Conservation (phyloP, 92 coral and sea anemone species). For the Bergia puertoricense region DNA sequence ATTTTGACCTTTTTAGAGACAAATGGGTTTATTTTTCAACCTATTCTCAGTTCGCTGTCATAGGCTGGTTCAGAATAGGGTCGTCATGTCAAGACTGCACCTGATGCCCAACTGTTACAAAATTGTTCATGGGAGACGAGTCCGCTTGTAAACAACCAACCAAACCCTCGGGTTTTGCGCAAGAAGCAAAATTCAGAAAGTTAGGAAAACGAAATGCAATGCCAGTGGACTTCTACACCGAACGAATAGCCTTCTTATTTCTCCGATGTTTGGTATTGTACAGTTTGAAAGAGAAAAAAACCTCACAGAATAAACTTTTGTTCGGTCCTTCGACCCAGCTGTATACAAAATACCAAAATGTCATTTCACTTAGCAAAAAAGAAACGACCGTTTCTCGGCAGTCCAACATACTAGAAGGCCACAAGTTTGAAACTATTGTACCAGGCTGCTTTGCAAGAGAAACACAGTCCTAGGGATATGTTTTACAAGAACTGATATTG, state of each 20-base stretch:
- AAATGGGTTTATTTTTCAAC: too few species aligned
- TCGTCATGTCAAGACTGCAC: neutral
- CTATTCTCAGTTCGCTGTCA: too few species aligned
- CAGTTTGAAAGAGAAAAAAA: too few species aligned
- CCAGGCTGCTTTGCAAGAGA: neutral
- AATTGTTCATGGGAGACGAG: neutral
- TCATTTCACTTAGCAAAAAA: neutral
- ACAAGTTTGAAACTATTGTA: neutral
- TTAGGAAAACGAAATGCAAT: neutral
- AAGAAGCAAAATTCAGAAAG: neutral
- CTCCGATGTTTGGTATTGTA: neutral
- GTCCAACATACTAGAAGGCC: neutral
- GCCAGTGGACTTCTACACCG: neutral
- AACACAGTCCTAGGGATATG: too few species aligned
- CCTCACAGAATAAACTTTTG: neutral
- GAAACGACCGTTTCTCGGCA: neutral
- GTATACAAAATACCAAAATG: neutral
- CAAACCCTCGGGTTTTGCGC: neutral
- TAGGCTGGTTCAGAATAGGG: too few species aligned
- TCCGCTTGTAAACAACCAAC: slow-evolving; percentile 23
- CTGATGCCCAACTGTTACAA: neutral
- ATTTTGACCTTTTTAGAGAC: too few species aligned
- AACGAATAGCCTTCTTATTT: neutral
- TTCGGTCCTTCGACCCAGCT: neutral
- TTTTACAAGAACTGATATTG: neutral